A percentile compares a stretch with the other conserved stretches of the same genome.
These are phyloP conservation scores for Peromyscus eremicus DNA, from an alignment of 2,797 vertebrate species.

Conservation along the genomic window DNA sequence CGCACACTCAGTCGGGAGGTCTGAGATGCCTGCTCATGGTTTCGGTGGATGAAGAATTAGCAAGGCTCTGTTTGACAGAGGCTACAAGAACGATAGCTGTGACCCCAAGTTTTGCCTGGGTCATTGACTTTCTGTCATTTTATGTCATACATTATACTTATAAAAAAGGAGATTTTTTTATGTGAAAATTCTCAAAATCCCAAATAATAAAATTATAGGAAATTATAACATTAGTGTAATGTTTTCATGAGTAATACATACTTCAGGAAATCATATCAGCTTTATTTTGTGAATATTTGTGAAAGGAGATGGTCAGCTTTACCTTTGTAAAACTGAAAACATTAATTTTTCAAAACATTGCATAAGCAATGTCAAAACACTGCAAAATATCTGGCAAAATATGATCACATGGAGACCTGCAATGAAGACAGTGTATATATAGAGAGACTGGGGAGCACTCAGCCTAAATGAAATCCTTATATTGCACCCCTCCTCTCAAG, in stretches of 20 bases:
- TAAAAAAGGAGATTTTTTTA: neutral
- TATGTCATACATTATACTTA: neutral
- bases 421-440: neutral
- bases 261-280: neutral
- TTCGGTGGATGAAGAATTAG: neutral
- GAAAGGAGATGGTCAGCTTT: neutral
- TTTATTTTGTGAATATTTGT: neutral
- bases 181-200: neutral
- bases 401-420: neutral
- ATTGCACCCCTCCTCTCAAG: neutral
- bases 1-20: neutral
- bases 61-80: neutral
- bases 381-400: constrained; percentile 10
- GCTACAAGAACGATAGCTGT: neutral
- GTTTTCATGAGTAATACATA: neutral
- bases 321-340: neutral
- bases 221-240: neutral
- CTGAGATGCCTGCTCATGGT: neutral
- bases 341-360: neutral
- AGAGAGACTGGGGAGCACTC: neutral
- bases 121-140: neutral
- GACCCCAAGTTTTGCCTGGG: neutral
- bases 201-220: neutral
- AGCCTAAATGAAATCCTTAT: neutral
- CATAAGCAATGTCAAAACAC: neutral